Evolutionary conservation across 2,113 vertebrate species (phyloP), one percentile per base, ranked within the genome.

Genomic region (Heteronetta atricapilla): DNA sequence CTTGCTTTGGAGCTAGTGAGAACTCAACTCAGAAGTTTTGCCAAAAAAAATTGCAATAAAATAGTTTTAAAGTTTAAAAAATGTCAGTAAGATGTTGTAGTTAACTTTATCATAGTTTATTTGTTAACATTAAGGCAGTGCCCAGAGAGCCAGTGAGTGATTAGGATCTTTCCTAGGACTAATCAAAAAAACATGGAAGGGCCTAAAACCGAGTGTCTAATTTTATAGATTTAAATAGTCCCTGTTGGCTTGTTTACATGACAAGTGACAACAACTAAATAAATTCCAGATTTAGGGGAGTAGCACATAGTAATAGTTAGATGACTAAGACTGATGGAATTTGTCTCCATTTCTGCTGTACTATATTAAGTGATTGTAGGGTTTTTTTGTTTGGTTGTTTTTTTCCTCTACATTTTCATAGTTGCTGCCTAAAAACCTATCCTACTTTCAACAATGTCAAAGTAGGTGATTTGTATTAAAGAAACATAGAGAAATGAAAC

Each of bases 201-300:
- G 12, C 50, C 76, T 91, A 76, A 82, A 96, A 66, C 13, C 82
- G 59, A 52, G 81, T 83, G 76, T 59, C 80, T 95, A 80, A 77
- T 95, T 95, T 90, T 92, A 92, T 90, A 85, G 68, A 92, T 86
- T 93, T 96, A 86, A 96, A 76, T 95, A 90, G 90, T 88, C 88
- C 76, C 88, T 42, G 28, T 59, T 93, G 90, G 38, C 72, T 95
- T 95, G 80, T 96, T 94, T 95, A 91, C 76, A 88, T 94, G 86
- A 86, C 73, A 94, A 96, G 90, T 93, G 95, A 93, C 94, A 94
- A 90, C 90, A 83, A 81, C 63, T 81, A 90, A 96, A 94, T 88
- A 95, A 93, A 93, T 78, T 75, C 92, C 95, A 88, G 86, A 90
- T 92, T 97, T 93, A 86, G 80, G 42, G 33, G 48, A 84, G 80